Evolutionary conservation across 1,140 invertebrate species (phyloP).

Genomic region (Aphis craccivora): DNA sequence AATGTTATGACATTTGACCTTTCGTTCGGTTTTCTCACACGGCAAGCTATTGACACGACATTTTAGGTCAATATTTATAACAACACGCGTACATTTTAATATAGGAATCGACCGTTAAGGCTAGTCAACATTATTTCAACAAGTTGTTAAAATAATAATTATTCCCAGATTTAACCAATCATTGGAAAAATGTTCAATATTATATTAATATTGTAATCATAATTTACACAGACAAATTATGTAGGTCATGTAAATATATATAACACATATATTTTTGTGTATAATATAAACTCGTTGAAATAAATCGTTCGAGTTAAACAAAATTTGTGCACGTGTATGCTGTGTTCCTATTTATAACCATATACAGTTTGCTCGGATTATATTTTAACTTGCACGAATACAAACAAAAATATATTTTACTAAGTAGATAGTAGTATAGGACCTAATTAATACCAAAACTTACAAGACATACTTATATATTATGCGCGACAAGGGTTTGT

Average conservation of each 20-base stretch:
- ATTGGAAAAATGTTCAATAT: not conserved
- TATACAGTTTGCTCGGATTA: not conserved
- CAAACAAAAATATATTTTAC: not conserved
- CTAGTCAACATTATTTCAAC: not conserved
- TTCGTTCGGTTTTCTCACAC: not conserved
- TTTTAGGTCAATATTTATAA: conserved; percentile 2
- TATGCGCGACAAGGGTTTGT: too few relatives aligned
- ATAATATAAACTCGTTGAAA: not conserved
- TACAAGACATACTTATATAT: too few relatives aligned
- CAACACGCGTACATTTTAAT: not conserved
- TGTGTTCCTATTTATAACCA: not conserved
- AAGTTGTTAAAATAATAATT: not conserved
- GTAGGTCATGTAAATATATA: not conserved
- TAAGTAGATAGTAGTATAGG: not conserved
- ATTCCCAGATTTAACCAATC: not conserved
- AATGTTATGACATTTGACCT: not conserved
- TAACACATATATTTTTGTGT: not conserved
- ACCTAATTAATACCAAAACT: too few relatives aligned
- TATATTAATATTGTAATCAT: not conserved
- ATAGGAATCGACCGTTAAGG: not conserved
- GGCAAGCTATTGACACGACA: not conserved
- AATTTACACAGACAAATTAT: not conserved
- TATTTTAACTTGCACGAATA: not conserved
- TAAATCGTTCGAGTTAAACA: not conserved
- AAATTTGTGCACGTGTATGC: not conserved